A percentile compares a stretch with the other conserved stretches of the same genome.
Conservation (phyloP, 2,113 vertebrate species). For the Anolis carolinensis region DNA sequence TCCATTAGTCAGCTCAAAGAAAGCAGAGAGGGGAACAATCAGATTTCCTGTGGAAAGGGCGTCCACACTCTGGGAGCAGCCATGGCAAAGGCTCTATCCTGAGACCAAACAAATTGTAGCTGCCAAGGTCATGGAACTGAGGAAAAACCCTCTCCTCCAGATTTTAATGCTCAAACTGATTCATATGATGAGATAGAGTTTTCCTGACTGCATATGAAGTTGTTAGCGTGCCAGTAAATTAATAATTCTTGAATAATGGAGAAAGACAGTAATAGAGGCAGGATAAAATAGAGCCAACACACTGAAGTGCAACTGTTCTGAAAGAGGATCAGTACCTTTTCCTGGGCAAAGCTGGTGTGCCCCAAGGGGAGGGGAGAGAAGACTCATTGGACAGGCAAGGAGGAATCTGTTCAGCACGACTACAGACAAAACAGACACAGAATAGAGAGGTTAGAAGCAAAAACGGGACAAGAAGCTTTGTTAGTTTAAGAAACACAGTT, state of each 20-base stretch:
- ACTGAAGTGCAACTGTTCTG: constrained; percentile 58
- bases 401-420: constrained; percentile 97
- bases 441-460: constrained; percentile 78
- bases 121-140: too few species aligned
- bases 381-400: constrained; percentile 99
- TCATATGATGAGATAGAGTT: too few species aligned
- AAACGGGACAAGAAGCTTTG: constrained; percentile 61
- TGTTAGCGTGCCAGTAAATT: not conserved
- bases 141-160: too few species aligned
- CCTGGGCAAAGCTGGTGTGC: constrained; percentile 97
- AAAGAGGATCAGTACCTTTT: constrained; percentile 91
- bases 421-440: constrained; percentile 84
- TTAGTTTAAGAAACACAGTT: constrained; percentile 72
- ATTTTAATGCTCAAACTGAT: too few species aligned
- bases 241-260: not conserved
- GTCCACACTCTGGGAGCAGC: too few species aligned
- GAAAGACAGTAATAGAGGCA: not conserved
- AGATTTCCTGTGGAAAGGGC: too few species aligned
- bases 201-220: not conserved
- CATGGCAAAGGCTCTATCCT: too few species aligned
- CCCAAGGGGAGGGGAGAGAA: constrained; percentile 99
- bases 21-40: too few species aligned
- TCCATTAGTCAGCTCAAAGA: too few species aligned
- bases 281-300: constrained; percentile 33
- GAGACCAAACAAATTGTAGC: too few species aligned